Percentiles rank a stretch among this genome's conserved stretches.
Conservation (phyloP, 2,113 vertebrate genomes). For the Cyrtonyx montezumae region DNA sequence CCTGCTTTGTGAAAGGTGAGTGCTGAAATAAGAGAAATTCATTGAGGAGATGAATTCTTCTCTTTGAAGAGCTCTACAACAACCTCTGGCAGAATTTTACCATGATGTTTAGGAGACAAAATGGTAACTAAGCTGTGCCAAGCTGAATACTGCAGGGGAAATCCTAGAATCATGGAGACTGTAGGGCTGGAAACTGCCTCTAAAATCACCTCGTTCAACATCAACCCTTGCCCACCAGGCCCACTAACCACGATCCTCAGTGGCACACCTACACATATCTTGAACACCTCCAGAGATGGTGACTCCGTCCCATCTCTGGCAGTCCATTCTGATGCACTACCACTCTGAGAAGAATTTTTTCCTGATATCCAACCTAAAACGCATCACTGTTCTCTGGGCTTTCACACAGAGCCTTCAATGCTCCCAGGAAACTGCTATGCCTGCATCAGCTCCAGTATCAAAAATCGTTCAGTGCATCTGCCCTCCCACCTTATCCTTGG, state of each 20-base stretch:
- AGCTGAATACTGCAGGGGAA: rapidly evolving
- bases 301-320: too few species aligned
- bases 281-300: too few species aligned
- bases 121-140: background rate
- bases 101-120: background rate
- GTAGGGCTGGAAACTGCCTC: too few species aligned
- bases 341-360: too few species aligned
- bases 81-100: background rate
- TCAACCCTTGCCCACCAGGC: too few species aligned
- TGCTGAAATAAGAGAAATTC: background rate
- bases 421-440: background rate
- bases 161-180: too few species aligned
- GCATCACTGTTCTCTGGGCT: background rate
- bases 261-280: too few species aligned
- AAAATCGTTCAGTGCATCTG: rapidly evolving
- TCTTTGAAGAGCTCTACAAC: background rate
- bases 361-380: background rate
- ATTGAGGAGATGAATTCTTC: too few species aligned
- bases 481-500: background rate
- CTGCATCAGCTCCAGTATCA: background rate
- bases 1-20: background rate
- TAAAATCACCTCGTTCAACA: too few species aligned
- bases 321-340: too few species aligned
- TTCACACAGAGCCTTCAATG: background rate
- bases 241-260: too few species aligned